Evolutionary conservation across 1,140 invertebrate genomes (phyloP), one percentile per base, ranked within the genome.

Genomic region (Calephelis virginiensis): DNA sequence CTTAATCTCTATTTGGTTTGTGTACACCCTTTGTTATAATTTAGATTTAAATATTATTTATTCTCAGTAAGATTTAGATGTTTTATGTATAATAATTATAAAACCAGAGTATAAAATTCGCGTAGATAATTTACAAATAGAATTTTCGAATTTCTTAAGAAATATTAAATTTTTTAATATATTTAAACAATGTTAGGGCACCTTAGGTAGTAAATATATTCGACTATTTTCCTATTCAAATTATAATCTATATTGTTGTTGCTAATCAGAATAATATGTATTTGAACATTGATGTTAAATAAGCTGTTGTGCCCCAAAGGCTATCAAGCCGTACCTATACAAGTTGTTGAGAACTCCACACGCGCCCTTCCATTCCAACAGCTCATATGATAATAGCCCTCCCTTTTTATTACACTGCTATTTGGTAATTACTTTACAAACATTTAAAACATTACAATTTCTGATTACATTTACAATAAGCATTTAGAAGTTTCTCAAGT

Each of bases 181-280:
- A 56, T 56, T 11, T 56, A 56, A 56, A 56, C 10, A 28, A 37
- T 56, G 28, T 56, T 43, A 43, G 28, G 50, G 50, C 50, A 53
- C 49, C 49, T 28, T 53, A 53, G 13, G n/a, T 49, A 49, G 8
- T 37, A 56, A 56, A 56, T 56, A 56, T 56, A 56, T 14, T 14
- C 10, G 53, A 56, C 17, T 56, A 56, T 56, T 56, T 56, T 56
- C 53, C 53, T 56, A 56, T 56, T 43, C 40, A 43, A 37, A 56
- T 46, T 61, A 46, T 66, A 59, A 61, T 66, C 65, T 66, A 61
- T 37, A 48, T 66, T 61, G 65, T 49, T 66, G 47, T 61, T 66
- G 65, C 48, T 61, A 66, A 66, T 60, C 28, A 48, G 45, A 48
- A 61, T 61, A 13, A 61, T 66, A 47, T 59, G 12, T 66, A 59